Evolutionary conservation across 2,797 vertebrate genomes (phyloP), one percentile per base, ranked within the genome.

Genomic region (Myotis planiceps): DNA sequence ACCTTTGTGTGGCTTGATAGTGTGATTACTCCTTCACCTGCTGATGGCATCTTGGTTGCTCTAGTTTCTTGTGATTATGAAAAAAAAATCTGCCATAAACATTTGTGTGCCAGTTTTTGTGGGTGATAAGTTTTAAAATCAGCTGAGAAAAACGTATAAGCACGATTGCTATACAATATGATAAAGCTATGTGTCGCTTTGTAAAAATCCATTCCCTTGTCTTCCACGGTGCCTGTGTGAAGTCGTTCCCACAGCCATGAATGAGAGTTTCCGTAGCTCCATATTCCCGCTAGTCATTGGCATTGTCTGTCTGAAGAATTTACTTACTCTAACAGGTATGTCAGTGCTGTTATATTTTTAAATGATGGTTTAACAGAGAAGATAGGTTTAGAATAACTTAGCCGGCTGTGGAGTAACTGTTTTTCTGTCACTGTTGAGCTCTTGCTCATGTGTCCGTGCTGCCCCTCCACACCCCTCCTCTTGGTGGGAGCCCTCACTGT

Each of bases 401-500:
- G 18, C n/a, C 90, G 3, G 60, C 14, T 34, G 15, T 25, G 3
- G 6, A 87, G 63, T 89, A 80, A 4, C 69, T 14, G n/a, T 72
- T 23, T 95, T 80, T 29, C n/a, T 18, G 0, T 8, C 1, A 5
- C 8, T 1, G 0, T 69, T 0, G 51, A 29, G 27, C 8, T 32
- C 1, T 9, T n/a, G 63, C 37, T 34, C 5, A 1, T 0, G 1
- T 1, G 23, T 15, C 18, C 14, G 0, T 0, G 3, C n/a, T 4
- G 37, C 4, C 1, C 42, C 1, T 4, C n/a, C 42, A 5, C 3
- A 0, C 0, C 37, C 53, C 23, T 4, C 51, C 14, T 37, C 8
- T 7, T 32, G n/a, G 1, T 15, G 5, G 5, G 1, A 45, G 65
- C 32, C 14, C 14, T 21, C 19, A 0, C 0, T 1, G 7, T 1